Evolutionary conservation across 2,113 vertebrate genomes (phyloP), one percentile per base, ranked within the genome.

Genomic region (Oplegnathus fasciatus): DNA sequence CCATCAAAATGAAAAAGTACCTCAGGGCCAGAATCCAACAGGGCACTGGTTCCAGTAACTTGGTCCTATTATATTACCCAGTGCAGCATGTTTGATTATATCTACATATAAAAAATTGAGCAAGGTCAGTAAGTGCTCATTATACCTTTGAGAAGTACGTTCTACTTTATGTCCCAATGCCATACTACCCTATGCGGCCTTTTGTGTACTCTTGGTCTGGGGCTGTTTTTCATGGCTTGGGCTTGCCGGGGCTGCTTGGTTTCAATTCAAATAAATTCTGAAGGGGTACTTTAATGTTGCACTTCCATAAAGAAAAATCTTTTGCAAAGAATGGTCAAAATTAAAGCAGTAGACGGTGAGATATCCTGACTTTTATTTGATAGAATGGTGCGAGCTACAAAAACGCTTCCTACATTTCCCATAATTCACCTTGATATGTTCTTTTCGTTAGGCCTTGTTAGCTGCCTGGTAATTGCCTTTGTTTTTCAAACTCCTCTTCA

Each of bases 1-100:
- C 48, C 57, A 48, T 48, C 24, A 44, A 40, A 82, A 61, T 42
- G 37, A 65, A 65, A 83, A 61, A 69, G 10, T 26, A 64, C 26
- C 42, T 60, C 10, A 22, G 61, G 76, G 71, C 9, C 54, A 73
- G 30, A 79, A 73, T 68, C 30, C 54, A 67, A 55, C n/a, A 7
- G 44, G 32, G 30, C 11, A 37, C 28, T 44, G 44, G 32, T 42
- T 75, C 42, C 83, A 58, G 40, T 42, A 75, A 52, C 42, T 74
- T 40, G 44, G 2, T 55, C 2, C 55, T 24, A 20, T 17, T 80
- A 54, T 57, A 50, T 65, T 65, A 58, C 1, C 34, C 37, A 66
- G 6, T 60, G 28, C 32, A 54, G 48, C 40, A 0, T 46, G 26
- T 69, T 66, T 66, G 71, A 75, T 79, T 77, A 76, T 57, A 57